A percentile compares a stretch with the other conserved stretches of the same genome.
These are phyloP conservation scores for Pinctada fucata DNA, from an alignment of 2,888 invertebrate genomes.

Conservation along the genomic window DNA sequence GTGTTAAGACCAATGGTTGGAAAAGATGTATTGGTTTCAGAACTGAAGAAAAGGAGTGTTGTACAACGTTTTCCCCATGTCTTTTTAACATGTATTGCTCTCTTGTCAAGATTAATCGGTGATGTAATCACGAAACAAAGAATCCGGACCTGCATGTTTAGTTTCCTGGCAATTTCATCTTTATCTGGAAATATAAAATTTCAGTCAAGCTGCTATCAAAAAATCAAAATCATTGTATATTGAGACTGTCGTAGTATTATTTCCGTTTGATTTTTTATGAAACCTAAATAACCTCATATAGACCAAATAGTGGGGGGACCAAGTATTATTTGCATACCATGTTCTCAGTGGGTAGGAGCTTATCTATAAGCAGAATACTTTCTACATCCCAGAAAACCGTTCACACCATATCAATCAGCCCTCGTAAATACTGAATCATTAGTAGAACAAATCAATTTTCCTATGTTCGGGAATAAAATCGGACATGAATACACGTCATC, in stretches of 20 bases:
- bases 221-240: too few relatives aligned
- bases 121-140: slow-evolving; percentile 98
- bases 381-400: too few relatives aligned
- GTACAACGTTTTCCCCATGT: slow-evolving; percentile 70
- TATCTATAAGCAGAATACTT: too few relatives aligned
- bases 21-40: slow-evolving; percentile 82
- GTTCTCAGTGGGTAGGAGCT: too few relatives aligned
- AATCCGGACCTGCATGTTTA: slow-evolving; percentile 87
- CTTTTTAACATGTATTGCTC: slow-evolving; percentile 87
- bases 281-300: neutral
- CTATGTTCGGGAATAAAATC: too few relatives aligned
- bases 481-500: too few relatives aligned
- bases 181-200: slow-evolving; percentile 51
- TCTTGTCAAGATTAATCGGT: slow-evolving; percentile 74
- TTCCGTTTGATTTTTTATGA: too few relatives aligned
- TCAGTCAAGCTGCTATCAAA: too few relatives aligned
- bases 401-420: too few relatives aligned
- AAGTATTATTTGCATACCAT: neutral
- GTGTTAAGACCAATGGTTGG: slow-evolving; percentile 81
- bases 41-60: slow-evolving; percentile 76
- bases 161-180: slow-evolving; percentile 70
- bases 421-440: too few relatives aligned
- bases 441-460: too few relatives aligned
- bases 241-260: too few relatives aligned
- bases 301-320: neutral